Evolutionary conservation across 2,113 vertebrate species (phyloP), one percentile per base, ranked within the genome.

Genomic region (Plecturocebus donacophilus): DNA sequence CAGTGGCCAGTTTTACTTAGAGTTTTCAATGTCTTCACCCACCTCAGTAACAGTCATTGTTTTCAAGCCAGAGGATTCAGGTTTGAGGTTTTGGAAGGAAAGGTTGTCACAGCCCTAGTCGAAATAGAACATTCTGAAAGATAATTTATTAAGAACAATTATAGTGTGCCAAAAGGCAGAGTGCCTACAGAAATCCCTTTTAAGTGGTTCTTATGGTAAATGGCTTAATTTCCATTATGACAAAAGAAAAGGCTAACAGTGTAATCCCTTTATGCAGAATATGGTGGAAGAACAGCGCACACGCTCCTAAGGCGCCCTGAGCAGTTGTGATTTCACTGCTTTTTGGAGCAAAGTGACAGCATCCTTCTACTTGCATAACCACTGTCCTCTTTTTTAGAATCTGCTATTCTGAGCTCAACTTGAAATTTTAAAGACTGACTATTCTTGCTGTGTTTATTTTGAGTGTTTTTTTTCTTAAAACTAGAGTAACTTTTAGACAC

Each of bases 361-460:
- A 35, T 35, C 21, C 19, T 54, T 32, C 38, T 52, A 5, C 12
- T 42, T 38, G 23, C 14, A 1, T 19, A 19, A 23, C 23, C 79
- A 56, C 0, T 3, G 7, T 35, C 23, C 11, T 54, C 66, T n/a
- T 45, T 79, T 17, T 52, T 56, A 54, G 84, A 49, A n/a, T 77
- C n/a, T 76, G 21, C 3, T 87, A 6, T 38, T 94, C 27, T 83
- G 6, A 4, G 8, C 25, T 87, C 40, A 87, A n/a, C n/a, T 42
- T 20, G 76, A 40, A 70, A 21, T 91, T 87, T 81, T 56, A 14
- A 45, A 71, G 68, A 38, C 13, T n/a, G 61, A 27, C 81, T 83
- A 49, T 47, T 95, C 38, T 85, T 85, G 49, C n/a, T 70, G n/a
- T 84, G 54, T 70, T 95, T 82, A 58, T 77, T 92, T 88, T 85